phyloP scores from a whole-genome alignment of 1,140 invertebrate genomes.

The Cyclina sinensis region DNA sequence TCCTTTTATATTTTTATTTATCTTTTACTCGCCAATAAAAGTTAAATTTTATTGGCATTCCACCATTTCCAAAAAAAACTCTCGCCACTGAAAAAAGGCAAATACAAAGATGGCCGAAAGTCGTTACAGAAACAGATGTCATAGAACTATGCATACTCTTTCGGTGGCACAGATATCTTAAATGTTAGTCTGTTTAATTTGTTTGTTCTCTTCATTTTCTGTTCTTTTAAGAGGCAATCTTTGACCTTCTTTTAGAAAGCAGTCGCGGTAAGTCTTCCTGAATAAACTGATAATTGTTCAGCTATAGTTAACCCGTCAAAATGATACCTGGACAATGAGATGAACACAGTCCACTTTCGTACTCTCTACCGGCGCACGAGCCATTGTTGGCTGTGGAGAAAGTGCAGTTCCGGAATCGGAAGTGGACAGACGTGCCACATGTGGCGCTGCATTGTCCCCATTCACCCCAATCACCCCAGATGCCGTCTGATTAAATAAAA shows the following conservation, averaged over 20 bases:
- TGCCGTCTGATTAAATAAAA: slow-evolving; percentile 15
- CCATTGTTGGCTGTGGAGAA: slow-evolving; percentile 23
- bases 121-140: too few relatives aligned
- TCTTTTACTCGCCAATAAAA: too few relatives aligned
- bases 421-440: slow-evolving; percentile 40
- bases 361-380: slow-evolving; percentile 30
- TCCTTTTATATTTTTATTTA: too few relatives aligned
- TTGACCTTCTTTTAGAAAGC: background rate
- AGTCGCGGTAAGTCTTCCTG: background rate
- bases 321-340: slow-evolving; percentile 48
- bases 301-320: background rate
- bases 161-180: too few relatives aligned
- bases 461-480: slow-evolving; percentile 22
- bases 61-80: too few relatives aligned
- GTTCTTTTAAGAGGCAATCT: too few relatives aligned
- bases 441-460: slow-evolving; percentile 49
- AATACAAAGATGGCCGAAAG: too few relatives aligned
- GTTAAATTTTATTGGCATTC: too few relatives aligned
- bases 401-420: slow-evolving; percentile 57
- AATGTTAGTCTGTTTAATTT: too few relatives aligned
- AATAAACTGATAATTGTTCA: background rate
- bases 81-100: too few relatives aligned
- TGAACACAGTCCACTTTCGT: slow-evolving; percentile 5
- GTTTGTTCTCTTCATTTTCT: too few relatives aligned
- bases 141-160: too few relatives aligned